Conservation (phyloP, 2,888 invertebrate genomes). For the Cheilosia impressa region DNA sequence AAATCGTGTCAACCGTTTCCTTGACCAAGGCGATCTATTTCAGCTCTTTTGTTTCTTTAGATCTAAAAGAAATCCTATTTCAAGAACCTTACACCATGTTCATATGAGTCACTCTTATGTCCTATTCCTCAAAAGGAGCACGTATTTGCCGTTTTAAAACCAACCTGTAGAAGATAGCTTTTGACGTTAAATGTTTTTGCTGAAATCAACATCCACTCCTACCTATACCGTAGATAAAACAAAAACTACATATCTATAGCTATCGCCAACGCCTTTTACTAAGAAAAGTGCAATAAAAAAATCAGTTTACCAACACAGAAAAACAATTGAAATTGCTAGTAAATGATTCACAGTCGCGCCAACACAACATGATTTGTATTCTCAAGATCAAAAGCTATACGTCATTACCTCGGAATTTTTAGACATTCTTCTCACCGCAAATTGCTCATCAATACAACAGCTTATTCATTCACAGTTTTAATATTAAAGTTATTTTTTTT, state of each 20-base stretch:
- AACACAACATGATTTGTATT: constrained; percentile 37
- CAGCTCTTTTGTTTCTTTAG: no score
- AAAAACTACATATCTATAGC: no score
- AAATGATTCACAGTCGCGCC: constrained; percentile 37
- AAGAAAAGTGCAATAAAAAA: constrained; percentile 12
- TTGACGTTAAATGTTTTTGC: neutral
- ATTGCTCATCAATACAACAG: constrained; percentile 32
- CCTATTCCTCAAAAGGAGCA: no score
- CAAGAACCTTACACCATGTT: no score
- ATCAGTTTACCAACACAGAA: neutral
- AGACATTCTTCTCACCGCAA: neutral
- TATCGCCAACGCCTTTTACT: neutral
- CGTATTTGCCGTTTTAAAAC: no score
- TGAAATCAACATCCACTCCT: neutral
- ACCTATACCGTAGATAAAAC: neutral
- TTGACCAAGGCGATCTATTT: no score
- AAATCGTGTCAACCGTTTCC: no score
- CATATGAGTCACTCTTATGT: no score
- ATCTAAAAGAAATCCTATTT: no score
- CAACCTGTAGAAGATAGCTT: no score
- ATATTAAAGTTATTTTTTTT: neutral
- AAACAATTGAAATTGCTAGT: neutral
- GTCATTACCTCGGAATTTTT: constrained; percentile 8
- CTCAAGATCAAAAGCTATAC: constrained; percentile 2
- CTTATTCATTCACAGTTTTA: constrained; percentile 32